Base-by-base conservation (phyloP, 1,140 invertebrate species). In the Leptinotarsa texana region DNA sequence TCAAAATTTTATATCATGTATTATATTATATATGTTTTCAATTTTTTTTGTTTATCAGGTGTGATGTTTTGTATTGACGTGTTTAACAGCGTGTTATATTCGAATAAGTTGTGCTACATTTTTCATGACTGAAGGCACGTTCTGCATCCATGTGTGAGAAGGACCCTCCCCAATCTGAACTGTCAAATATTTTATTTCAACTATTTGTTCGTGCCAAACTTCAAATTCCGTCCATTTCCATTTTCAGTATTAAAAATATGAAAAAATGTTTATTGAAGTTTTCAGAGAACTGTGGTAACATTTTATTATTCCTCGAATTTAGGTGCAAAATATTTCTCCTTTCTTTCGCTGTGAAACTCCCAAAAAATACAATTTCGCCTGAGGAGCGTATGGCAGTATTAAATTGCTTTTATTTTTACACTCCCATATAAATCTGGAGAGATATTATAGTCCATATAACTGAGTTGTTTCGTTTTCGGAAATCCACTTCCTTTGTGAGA, bases 401-500 rank as follows among this genome's bases (percentile, higher is more conserved):
- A 69, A 69, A 69, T 69, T 69, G 67, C 67, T 69, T 69, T 69
- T 69, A 69, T 69, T 69, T 69, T 69, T 69, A 48, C 67, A 47
- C 47, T 69, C 67, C 27, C 67, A 69, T 71, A 71, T 57, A 71
- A 71, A 71, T 61, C 48, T 61, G 48, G 3, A 71, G 18, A 61
- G 69, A 71, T 71, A 71, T 71, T 72, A 72, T 72, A 72, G 57
- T 62, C 69, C 61, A 62, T 62, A 61, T 61, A 72, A 72, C 69
- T 62, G 27, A 72, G 69, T 72, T 72, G 69, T 72, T 72, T 62
- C 69, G 57, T 62, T 72, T 72, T 72, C 42, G 69, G 69, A 72
- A 72, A 72, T 72, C 69, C 27, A 72, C 69, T 72, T 72, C 33
- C 47, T 49, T n/a, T 62, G 57, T 72, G 57, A 72, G 42, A 72